These are phyloP conservation scores for Yponomeuta plumbellus DNA, from an alignment of 2,888 invertebrate species.

Conservation along the genomic window DNA sequence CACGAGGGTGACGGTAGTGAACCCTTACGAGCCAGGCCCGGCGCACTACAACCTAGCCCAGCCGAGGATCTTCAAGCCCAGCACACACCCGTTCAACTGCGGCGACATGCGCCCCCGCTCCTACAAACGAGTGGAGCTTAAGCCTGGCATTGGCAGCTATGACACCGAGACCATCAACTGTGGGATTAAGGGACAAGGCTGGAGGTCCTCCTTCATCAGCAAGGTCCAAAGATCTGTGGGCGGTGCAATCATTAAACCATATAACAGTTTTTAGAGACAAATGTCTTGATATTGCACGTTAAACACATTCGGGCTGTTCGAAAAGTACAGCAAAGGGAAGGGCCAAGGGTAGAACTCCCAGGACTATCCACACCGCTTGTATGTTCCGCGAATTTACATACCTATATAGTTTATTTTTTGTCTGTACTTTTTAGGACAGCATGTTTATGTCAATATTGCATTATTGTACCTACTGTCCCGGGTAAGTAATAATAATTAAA, in stretches of 20 bases:
- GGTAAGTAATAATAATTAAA: no score
- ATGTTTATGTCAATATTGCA: no score
- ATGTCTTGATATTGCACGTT: no score
- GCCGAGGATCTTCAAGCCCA: constrained; percentile 37
- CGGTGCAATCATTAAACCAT: constrained; percentile 41
- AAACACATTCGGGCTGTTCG: no score
- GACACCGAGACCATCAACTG: constrained; percentile 30
- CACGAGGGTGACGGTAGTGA: constrained; percentile 60
- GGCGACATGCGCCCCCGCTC: constrained; percentile 55
- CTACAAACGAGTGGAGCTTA: constrained; percentile 48
- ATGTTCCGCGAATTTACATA: no score
- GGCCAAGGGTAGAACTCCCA: no score
- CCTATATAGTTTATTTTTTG: no score
- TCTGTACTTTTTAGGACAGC: no score
- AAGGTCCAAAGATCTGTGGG: constrained; percentile 55
- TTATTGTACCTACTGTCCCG: no score
- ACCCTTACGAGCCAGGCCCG: constrained; percentile 72
- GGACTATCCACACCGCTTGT: no score
- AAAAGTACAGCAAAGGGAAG: no score
- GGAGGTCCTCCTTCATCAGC: constrained; percentile 53
- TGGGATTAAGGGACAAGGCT: constrained; percentile 49
- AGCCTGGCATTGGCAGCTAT: constrained; percentile 65
- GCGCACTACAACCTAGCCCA: constrained; percentile 50
- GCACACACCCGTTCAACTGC: constrained; percentile 52
- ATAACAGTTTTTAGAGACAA: constrained; percentile 49